Percentiles rank a stretch among this genome's conserved stretches.
Conservation (phyloP, 2,888 invertebrate genomes). For the Hypselothyrea guttata region DNA sequence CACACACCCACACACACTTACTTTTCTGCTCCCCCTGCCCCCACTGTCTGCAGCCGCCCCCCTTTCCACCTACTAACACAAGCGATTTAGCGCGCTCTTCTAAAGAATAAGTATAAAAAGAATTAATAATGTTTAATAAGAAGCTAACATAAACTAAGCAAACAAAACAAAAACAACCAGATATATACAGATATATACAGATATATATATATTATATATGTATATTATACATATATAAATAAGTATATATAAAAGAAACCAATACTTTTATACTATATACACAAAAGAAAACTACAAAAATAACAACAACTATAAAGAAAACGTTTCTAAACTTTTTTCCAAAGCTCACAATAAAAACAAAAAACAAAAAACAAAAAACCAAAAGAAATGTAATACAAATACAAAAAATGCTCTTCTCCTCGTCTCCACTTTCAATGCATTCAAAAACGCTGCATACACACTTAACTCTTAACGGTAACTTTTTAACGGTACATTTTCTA, state of each 20-base stretch:
- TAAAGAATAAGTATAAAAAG: conserved; percentile 25
- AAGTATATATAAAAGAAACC: conserved; percentile 27
- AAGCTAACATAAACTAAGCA: conserved; percentile 61
- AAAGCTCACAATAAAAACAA: conserved; percentile 30
- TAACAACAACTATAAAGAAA: conserved; percentile 16
- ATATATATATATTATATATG: conserved; percentile 9
- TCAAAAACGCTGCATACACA: conserved; percentile 15
- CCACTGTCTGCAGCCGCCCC: too few relatives aligned
- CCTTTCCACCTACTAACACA: conserved; percentile 10
- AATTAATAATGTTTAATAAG: conserved; percentile 45
- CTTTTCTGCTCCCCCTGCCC: conserved; percentile 13
- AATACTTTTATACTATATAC: conserved; percentile 73
- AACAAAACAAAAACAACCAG: conserved; percentile 46
- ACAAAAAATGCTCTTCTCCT: conserved; percentile 25
- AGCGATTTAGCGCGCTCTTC: conserved; percentile 61
- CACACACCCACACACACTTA: conserved; percentile 4
- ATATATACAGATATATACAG: conserved; percentile 21
- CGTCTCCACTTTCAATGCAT: conserved; percentile 36
- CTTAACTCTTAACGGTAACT: conserved; percentile 30
- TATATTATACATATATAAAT: conserved; percentile 12
- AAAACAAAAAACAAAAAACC: not conserved
- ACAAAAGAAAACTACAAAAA: conserved; percentile 22
- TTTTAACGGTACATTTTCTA: conserved; percentile 67
- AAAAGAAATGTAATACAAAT: too few relatives aligned
- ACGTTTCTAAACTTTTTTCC: conserved; percentile 40